Conservation (phyloP, 2,888 invertebrate species). For the Mimas tiliae region DNA sequence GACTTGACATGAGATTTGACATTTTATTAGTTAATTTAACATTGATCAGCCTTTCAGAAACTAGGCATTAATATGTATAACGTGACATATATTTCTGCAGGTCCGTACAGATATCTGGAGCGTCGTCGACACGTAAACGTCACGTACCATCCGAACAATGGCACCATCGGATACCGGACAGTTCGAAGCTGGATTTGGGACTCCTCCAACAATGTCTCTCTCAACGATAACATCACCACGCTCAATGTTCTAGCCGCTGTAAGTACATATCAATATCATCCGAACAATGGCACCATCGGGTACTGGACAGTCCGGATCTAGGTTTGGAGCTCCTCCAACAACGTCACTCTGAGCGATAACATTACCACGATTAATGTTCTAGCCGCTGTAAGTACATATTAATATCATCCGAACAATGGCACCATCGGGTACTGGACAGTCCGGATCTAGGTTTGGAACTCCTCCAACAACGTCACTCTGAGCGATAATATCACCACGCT, state of each 20-base stretch:
- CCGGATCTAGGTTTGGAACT: slow-evolving; percentile 89
- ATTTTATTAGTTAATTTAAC: too few relatives aligned
- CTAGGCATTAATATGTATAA: too few relatives aligned
- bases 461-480: slow-evolving; percentile 87
- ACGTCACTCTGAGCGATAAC: slow-evolving; percentile 88
- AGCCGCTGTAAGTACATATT: slow-evolving; percentile 89
- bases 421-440: slow-evolving; percentile 89
- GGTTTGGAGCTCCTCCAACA: slow-evolving; percentile 88
- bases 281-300: slow-evolving; percentile 88
- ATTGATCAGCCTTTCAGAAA: too few relatives aligned
- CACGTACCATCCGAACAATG: slow-evolving; percentile 88
- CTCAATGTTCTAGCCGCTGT: slow-evolving; percentile 92
- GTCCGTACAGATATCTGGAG: slow-evolving; percentile 88
- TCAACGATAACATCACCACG: slow-evolving; percentile 88
- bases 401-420: slow-evolving; percentile 89
- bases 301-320: slow-evolving; percentile 88
- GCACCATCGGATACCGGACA: slow-evolving; percentile 89
- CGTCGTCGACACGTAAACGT: slow-evolving; percentile 89
- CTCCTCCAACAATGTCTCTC: slow-evolving; percentile 86
- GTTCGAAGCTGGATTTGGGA: slow-evolving; percentile 89
- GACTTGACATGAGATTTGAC: too few relatives aligned
- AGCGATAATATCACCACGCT: slow-evolving; percentile 89
- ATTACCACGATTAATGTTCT: slow-evolving; percentile 91
- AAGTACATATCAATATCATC: slow-evolving; percentile 78
- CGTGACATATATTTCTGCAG: slow-evolving; percentile 54